Percentiles rank a stretch among this genome's conserved stretches.
Conservation (phyloP, 2,113 vertebrate species). For the Calidris pygmaea region DNA sequence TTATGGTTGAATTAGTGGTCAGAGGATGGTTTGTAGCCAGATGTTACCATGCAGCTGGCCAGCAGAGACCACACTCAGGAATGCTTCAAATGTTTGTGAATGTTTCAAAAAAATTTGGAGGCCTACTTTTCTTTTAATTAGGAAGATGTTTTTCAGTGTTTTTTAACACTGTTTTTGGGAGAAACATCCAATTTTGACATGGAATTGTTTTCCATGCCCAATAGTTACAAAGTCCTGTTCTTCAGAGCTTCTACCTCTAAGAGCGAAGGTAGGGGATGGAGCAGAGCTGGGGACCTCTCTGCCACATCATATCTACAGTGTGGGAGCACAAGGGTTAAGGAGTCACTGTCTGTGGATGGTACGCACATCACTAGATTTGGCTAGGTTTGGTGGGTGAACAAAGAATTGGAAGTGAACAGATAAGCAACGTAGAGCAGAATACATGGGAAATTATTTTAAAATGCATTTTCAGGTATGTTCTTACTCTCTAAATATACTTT, state of each 20-base stretch:
- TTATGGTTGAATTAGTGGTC: neutral
- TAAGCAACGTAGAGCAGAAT: neutral
- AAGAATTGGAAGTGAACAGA: neutral
- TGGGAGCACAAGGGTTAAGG: neutral
- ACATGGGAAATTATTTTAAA: neutral
- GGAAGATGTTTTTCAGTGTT: neutral
- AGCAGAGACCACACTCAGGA: neutral
- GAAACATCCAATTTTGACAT: neutral
- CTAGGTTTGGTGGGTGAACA: neutral
- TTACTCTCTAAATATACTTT: neutral
- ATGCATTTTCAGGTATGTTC: neutral
- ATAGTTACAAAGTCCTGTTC: neutral
- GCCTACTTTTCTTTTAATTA: neutral
- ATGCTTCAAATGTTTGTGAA: neutral
- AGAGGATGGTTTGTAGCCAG: neutral
- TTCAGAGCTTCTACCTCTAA: neutral
- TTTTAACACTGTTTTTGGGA: neutral
- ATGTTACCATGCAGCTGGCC: neutral
- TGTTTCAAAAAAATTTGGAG: neutral
- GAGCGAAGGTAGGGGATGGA: neutral
- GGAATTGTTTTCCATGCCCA: neutral
- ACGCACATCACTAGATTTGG: neutral
- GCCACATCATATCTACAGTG: neutral
- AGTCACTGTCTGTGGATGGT: neutral
- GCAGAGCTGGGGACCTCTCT: neutral